Percentiles rank a stretch among this genome's conserved stretches.
These are phyloP conservation scores for Euura saliciscinereae DNA, from an alignment of 1,140 invertebrate species.

Conservation along the genomic window DNA sequence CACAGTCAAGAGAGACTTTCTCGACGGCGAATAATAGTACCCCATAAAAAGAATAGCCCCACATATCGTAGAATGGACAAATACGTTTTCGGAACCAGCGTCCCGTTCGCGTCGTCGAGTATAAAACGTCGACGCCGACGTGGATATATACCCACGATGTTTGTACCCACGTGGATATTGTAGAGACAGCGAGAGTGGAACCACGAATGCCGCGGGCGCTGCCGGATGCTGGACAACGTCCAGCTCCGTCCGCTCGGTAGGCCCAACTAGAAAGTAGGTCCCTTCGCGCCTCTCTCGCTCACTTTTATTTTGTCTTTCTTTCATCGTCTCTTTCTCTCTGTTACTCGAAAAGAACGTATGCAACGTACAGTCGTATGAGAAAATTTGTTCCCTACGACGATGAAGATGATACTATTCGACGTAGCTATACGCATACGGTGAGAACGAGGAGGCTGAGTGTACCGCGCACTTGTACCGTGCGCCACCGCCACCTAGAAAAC, in stretches of 20 bases:
- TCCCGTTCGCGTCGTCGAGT: neutral
- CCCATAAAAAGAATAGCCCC: too few relatives aligned
- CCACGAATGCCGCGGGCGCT: conserved; percentile 41
- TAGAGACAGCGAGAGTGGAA: conserved; percentile 44
- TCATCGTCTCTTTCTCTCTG: neutral
- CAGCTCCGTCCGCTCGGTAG: conserved; percentile 35
- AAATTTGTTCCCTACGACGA: neutral
- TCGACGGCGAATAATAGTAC: too few relatives aligned
- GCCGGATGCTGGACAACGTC: conserved; percentile 40
- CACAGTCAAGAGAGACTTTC: too few relatives aligned
- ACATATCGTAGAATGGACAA: neutral
- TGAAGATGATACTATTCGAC: too few relatives aligned
- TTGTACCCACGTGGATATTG: neutral
- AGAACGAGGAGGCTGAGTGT: neutral
- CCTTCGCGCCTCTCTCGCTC: conserved; percentile 26
- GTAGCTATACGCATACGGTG: too few relatives aligned
- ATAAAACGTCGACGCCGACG: neutral
- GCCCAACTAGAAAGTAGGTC: conserved; percentile 54
- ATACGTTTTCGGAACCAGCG: neutral
- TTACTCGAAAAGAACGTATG: neutral
- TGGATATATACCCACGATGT: too few relatives aligned
- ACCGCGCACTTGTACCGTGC: neutral
- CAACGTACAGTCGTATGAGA: neutral
- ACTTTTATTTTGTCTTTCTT: neutral
- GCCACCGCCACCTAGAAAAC: conserved; percentile 37